Evolutionary conservation across 2,888 invertebrate species (phyloP).

Genomic region (Sthenelais limicola): DNA sequence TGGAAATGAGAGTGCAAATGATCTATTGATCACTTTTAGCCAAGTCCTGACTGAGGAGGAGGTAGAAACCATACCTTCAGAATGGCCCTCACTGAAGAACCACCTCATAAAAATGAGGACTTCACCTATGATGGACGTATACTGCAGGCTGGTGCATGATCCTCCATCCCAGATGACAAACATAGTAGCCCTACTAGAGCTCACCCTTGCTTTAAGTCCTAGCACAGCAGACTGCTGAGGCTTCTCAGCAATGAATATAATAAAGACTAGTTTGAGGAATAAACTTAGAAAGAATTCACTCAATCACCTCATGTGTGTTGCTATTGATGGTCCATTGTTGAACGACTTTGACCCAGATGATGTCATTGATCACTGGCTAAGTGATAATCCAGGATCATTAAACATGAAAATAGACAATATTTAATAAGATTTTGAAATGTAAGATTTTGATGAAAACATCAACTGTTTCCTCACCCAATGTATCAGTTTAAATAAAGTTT

Average conservation of each 20-base stretch:
- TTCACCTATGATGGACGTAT: neutral
- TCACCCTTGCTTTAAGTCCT: neutral
- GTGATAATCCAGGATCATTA: too few species aligned
- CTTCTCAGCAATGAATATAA: neutral
- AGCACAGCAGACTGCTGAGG: neutral
- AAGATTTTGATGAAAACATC: too few species aligned
- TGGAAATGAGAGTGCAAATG: neutral
- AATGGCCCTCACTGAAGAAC: neutral
- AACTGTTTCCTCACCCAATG: too few species aligned
- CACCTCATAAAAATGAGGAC: neutral
- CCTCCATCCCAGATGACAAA: neutral
- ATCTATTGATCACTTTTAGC: neutral
- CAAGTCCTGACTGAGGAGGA: neutral
- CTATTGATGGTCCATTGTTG: neutral
- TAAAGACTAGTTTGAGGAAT: neutral
- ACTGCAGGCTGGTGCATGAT: neutral
- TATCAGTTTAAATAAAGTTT: too few species aligned
- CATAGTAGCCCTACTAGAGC: neutral
- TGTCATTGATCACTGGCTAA: too few species aligned
- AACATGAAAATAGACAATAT: too few species aligned
- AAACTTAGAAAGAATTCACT: neutral
- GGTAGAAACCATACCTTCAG: neutral
- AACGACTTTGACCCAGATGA: neutral
- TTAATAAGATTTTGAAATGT: too few species aligned
- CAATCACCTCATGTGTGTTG: neutral